Evolutionary conservation across 1,140 invertebrate genomes (phyloP).

Genomic region (Panagrolaimus sp.): DNA sequence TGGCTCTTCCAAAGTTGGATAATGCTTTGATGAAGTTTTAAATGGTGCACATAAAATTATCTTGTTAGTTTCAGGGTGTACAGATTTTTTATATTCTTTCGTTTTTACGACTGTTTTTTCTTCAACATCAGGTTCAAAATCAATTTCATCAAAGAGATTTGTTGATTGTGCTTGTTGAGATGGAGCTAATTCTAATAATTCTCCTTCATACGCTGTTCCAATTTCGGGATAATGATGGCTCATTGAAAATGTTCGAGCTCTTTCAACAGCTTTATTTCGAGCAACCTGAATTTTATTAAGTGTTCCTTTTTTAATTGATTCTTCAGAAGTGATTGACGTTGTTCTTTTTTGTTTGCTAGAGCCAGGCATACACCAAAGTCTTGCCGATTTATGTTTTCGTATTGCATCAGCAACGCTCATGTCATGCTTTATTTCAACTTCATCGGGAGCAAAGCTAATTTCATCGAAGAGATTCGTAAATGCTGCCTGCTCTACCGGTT

Average conservation of each 20-base stretch:
- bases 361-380: too few relatives aligned
- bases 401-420: too few relatives aligned
- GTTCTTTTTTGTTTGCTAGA: too few relatives aligned
- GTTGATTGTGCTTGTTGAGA: too few relatives aligned
- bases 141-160: background rate
- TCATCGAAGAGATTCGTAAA: background rate
- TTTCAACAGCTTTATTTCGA: background rate
- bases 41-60: too few relatives aligned
- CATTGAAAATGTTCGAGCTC: slow-evolving; percentile 1
- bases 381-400: too few relatives aligned
- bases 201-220: background rate
- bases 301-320: background rate
- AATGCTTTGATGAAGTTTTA: background rate
- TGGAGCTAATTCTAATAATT: background rate
- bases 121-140: background rate
- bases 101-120: too few relatives aligned
- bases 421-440: too few relatives aligned
- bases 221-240: background rate
- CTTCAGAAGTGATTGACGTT: background rate
- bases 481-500: background rate
- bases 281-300: background rate
- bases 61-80: too few relatives aligned
- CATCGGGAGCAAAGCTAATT: background rate
- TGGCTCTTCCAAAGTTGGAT: background rate
- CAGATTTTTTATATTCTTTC: too few relatives aligned